Percentiles rank a stretch among this genome's conserved stretches.
Evolutionary conservation across 2,888 invertebrate species (phyloP).

Genomic region (Cremastinae sp.): DNA sequence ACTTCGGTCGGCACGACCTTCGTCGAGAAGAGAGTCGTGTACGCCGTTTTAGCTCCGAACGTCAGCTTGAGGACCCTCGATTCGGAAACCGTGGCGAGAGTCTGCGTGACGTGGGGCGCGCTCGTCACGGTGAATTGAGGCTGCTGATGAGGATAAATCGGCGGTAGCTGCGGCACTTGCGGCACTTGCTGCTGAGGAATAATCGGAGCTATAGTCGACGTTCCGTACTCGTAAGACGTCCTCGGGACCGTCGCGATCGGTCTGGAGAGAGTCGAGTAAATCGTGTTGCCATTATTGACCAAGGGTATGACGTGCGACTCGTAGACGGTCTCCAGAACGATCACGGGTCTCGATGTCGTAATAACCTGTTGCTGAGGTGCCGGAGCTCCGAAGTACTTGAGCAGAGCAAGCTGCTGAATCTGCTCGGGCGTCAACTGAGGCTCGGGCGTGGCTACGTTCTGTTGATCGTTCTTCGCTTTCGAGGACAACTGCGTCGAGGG

Average conservation of each 20-base stretch:
- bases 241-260: constrained; percentile 89
- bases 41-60: constrained; percentile 94
- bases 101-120: constrained; percentile 90
- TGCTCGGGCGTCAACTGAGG: constrained; percentile 84
- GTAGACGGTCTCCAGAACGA: constrained; percentile 89
- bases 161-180: constrained; percentile 70
- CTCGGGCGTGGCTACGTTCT: constrained; percentile 73
- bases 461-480: constrained; percentile 76
- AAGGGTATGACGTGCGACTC: constrained; percentile 92
- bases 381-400: constrained; percentile 85
- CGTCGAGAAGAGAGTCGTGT: constrained; percentile 92
- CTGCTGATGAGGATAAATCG: constrained; percentile 81
- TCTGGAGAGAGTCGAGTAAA: constrained; percentile 89
- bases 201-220: constrained; percentile 84
- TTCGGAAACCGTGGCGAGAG: constrained; percentile 88
- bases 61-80: constrained; percentile 92
- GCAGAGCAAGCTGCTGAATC: constrained; percentile 87
- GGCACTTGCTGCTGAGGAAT: constrained; percentile 69
- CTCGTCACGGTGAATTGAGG: constrained; percentile 89
- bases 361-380: constrained; percentile 84
- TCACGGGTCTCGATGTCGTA: constrained; percentile 89
- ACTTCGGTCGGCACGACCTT: constrained; percentile 90
- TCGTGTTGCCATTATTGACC: constrained; percentile 87
- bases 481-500: constrained; percentile 78
- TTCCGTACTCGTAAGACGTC: constrained; percentile 89